Percentiles rank a stretch among this genome's conserved stretches.
phyloP scores from a whole-genome alignment of 2,797 vertebrate genomes.

The Channallabes apus region DNA sequence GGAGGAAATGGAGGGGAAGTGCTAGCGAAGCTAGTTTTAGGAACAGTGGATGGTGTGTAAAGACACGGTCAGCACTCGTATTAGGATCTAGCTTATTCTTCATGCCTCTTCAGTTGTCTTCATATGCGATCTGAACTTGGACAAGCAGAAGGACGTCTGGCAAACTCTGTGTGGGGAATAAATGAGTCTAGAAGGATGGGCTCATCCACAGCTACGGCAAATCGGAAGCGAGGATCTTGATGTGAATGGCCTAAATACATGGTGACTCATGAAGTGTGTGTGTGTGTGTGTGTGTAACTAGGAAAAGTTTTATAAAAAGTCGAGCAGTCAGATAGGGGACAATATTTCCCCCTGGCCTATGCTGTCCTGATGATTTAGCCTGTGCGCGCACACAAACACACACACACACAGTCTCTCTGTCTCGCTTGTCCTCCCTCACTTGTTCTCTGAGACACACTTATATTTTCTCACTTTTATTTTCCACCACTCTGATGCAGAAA shows the following conservation, averaged over 20 bases:
- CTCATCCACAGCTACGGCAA: not conserved
- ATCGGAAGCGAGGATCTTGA: conserved; percentile 27
- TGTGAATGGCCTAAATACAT: conserved; percentile 12
- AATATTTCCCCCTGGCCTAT: conserved; percentile 65
- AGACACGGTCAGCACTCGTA: conserved; percentile 31
- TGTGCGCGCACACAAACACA: not conserved
- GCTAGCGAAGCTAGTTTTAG: conserved; percentile 36
- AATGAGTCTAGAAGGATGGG: conserved; percentile 22
- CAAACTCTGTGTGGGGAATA: not conserved
- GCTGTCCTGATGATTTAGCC: conserved; percentile 55
- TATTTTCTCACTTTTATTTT: conserved; percentile 17
- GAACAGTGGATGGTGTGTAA: conserved; percentile 35
- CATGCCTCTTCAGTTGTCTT: conserved; percentile 34
- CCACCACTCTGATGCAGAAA: conserved; percentile 15
- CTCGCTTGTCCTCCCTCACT: not conserved
- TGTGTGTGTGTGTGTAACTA: conserved; percentile 24
- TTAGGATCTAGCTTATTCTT: conserved; percentile 17
- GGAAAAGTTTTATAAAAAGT: conserved; percentile 50
- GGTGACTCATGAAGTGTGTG: conserved; percentile 18
- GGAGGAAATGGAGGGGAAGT: conserved; percentile 46
- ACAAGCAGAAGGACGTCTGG: conserved; percentile 29
- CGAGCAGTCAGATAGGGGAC: conserved; percentile 64
- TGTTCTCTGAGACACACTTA: not conserved
- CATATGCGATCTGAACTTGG: conserved; percentile 15
- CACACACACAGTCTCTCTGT: no score